phyloP scores from a whole-genome alignment of 2,113 vertebrate species.

The Cairina moschata region DNA sequence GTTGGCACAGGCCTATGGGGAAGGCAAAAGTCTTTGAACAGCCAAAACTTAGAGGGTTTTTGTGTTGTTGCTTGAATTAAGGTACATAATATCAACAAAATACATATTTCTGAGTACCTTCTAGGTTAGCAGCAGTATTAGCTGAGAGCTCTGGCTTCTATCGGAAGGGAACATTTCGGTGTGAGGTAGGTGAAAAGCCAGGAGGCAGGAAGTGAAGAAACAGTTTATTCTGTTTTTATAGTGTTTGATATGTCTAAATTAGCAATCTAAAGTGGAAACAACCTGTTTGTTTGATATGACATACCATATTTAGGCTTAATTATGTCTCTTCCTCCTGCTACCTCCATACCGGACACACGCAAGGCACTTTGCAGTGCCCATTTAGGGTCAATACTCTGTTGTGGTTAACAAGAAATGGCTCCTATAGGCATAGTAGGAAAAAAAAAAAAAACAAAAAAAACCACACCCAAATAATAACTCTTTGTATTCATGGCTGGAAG shows the following conservation, averaged over 20 bases:
- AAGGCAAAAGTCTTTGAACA: background rate
- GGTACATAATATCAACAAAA: background rate
- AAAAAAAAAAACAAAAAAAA: too few species aligned
- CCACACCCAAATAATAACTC: background rate
- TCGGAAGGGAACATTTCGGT: background rate
- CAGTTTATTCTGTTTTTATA: background rate
- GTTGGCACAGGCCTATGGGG: background rate
- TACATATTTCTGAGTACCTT: background rate
- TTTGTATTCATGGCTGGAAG: background rate
- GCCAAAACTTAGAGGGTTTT: background rate
- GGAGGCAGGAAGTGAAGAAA: background rate
- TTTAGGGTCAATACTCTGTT: background rate
- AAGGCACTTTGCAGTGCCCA: background rate
- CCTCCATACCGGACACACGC: accelerated
- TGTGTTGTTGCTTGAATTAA: background rate
- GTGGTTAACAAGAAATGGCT: background rate
- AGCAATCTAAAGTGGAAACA: background rate
- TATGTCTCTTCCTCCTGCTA: background rate
- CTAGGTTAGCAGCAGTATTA: background rate
- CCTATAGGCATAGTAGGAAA: background rate
- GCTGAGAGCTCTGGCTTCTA: background rate
- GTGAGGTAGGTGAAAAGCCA: background rate
- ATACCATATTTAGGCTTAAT: background rate
- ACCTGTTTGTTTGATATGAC: background rate
- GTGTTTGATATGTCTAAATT: background rate